Percentiles rank a stretch among this genome's conserved stretches.
Evolutionary conservation across 1,140 invertebrate genomes (phyloP).

Genomic region (Lepidurus packardi): DNA sequence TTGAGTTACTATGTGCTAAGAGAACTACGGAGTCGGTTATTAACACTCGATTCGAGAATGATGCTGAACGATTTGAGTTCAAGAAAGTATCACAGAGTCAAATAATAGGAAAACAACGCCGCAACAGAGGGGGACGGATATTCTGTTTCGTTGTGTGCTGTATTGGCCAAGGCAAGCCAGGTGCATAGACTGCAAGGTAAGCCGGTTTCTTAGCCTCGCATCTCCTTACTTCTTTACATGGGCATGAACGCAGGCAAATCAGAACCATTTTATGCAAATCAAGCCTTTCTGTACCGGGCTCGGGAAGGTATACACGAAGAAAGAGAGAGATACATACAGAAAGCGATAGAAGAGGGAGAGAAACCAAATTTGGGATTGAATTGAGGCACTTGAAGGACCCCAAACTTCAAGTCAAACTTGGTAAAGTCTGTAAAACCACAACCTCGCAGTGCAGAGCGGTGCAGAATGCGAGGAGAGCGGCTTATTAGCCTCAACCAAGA

Average conservation of each 20-base stretch:
- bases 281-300: background rate
- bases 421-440: too few species aligned
- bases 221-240: conserved; percentile 11
- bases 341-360: background rate
- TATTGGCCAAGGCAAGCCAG: conserved; percentile 20
- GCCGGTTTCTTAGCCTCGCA: background rate
- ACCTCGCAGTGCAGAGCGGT: too few species aligned
- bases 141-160: background rate
- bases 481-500: background rate
- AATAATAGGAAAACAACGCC: background rate
- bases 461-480: too few species aligned
- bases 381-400: too few species aligned
- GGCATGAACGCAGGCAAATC: conserved; percentile 18
- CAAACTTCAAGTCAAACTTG: too few species aligned
- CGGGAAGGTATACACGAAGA: background rate
- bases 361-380: background rate
- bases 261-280: conserved; percentile 19
- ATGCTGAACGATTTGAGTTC: background rate
- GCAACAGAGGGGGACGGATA: background rate
- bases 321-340: background rate
- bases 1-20: background rate
- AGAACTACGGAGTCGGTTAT: background rate
- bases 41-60: background rate
- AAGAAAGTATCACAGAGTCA: background rate
- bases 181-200: conserved; percentile 18